Percentiles rank a stretch among this genome's conserved stretches.
These are phyloP conservation scores for Heterohyrax brucei DNA, from an alignment of 2,797 vertebrate genomes.

Conservation along the genomic window DNA sequence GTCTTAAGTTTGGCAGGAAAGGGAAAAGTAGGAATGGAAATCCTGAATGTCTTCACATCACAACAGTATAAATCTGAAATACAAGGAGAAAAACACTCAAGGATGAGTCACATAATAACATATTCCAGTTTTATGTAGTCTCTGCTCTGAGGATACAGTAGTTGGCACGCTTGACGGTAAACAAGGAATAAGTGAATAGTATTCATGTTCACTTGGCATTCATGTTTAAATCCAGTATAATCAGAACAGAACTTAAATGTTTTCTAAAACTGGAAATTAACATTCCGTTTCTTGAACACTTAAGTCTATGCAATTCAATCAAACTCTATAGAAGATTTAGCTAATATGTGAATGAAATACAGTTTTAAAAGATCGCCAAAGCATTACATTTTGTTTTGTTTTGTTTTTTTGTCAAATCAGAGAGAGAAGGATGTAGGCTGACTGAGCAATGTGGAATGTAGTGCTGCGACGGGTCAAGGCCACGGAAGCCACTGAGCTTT, in stretches of 20 bases:
- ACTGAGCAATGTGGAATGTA: neutral
- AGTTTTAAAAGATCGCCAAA: neutral
- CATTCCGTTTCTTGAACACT: constrained; percentile 11
- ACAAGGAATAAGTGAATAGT: neutral
- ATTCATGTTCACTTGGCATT: neutral
- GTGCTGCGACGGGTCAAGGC: neutral
- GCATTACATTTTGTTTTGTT: too few species aligned
- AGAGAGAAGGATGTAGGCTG: neutral
- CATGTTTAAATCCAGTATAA: constrained; percentile 11
- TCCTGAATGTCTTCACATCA: constrained; percentile 63
- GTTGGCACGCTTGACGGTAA: neutral
- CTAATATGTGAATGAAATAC: constrained; percentile 6
- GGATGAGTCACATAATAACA: constrained; percentile 24
- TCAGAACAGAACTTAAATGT: neutral
- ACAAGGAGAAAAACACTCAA: constrained; percentile 11
- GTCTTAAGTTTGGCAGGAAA: constrained; percentile 35
- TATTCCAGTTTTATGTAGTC: neutral
- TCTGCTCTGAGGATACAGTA: neutral
- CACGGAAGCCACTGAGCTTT: neutral
- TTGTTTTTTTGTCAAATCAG: neutral
- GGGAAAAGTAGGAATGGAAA: constrained; percentile 49
- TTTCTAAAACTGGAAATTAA: neutral
- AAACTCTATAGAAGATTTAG: constrained; percentile 9
- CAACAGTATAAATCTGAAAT: constrained; percentile 37
- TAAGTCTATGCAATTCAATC: neutral